phyloP scores from a whole-genome alignment of 2,797 vertebrate genomes.

The Aotus griseimembra region DNA sequence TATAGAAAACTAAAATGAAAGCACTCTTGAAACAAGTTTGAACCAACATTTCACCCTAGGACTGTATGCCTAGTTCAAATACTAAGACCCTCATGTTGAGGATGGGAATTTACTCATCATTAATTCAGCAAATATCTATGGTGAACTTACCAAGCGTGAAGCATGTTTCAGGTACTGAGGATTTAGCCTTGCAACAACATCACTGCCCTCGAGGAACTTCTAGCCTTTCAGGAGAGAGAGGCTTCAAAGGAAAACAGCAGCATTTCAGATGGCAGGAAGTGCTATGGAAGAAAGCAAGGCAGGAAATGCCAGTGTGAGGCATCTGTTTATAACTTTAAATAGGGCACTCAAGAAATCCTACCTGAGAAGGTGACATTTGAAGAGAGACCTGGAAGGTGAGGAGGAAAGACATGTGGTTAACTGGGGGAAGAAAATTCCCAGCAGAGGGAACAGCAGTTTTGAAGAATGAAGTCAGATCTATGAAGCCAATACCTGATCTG shows the following conservation, averaged over 20 bases:
- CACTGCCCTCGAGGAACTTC: background rate
- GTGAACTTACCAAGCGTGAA: background rate
- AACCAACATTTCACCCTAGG: background rate
- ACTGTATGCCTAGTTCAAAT: background rate
- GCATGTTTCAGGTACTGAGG: background rate
- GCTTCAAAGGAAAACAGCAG: background rate
- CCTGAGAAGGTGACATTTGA: background rate
- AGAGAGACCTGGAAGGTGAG: background rate
- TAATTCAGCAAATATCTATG: background rate
- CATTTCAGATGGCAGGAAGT: background rate
- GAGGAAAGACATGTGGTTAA: background rate
- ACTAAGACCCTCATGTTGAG: background rate
- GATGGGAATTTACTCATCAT: background rate
- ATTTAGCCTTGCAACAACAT: background rate
- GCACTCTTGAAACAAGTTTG: background rate
- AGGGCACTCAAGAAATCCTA: background rate
- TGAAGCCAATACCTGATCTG: background rate
- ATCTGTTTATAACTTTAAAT: background rate
- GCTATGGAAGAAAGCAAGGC: background rate
- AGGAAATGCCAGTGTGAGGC: background rate
- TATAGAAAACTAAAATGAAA: background rate
- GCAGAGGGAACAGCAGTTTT: background rate
- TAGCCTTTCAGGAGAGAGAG: background rate
- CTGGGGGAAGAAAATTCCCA: background rate
- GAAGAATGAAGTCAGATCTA: background rate